Evolutionary conservation across 2,797 vertebrate species (phyloP).

Genomic region (Malurus splendens): DNA sequence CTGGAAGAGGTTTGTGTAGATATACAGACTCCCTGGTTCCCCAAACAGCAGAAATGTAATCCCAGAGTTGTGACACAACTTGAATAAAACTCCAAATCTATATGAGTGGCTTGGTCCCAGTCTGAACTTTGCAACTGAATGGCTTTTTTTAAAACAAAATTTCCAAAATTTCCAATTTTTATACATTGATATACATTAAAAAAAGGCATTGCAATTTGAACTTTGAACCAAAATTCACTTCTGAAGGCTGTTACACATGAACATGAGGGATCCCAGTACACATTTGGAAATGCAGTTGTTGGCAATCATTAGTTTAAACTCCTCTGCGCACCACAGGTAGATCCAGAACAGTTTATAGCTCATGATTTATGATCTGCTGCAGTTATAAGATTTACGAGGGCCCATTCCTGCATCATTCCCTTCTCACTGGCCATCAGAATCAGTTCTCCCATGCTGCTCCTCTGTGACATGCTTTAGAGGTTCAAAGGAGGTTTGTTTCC

Average conservation of each 20-base stretch:
- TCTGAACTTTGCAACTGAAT: background rate
- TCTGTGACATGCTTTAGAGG: background rate
- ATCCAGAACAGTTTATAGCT: background rate
- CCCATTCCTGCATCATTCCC: background rate
- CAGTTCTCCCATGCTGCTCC: background rate
- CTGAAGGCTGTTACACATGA: background rate
- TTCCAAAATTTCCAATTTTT: background rate
- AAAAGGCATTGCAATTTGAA: background rate
- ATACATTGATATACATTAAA: background rate
- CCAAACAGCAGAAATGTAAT: background rate
- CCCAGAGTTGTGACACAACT: background rate
- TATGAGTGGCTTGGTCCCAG: background rate
- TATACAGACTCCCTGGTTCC: background rate
- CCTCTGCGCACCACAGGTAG: background rate
- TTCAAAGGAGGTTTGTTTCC: background rate
- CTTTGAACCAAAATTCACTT: background rate
- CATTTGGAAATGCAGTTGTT: background rate
- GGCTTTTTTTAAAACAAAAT: background rate
- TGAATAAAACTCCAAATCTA: background rate
- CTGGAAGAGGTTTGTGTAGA: background rate
- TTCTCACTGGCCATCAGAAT: background rate
- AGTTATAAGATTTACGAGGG: background rate
- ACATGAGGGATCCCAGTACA: background rate
- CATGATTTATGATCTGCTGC: background rate
- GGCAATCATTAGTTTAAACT: background rate